phyloP scores from a whole-genome alignment of 2,888 invertebrate species.

The Mylabris sibirica region DNA sequence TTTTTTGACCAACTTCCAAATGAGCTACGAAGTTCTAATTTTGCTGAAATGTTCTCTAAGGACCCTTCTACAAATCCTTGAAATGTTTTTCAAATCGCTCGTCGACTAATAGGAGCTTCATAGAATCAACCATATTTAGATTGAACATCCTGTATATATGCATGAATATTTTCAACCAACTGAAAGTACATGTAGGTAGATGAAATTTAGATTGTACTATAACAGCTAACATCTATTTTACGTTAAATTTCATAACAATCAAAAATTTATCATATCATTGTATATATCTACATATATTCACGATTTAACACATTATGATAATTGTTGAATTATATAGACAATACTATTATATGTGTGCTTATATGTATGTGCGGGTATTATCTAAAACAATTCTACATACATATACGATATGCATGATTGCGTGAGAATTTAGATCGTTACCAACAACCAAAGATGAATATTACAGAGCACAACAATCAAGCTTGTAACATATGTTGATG shows the following conservation, averaged over 20 bases:
- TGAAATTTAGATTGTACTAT: not conserved
- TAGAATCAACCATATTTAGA: too few relatives aligned
- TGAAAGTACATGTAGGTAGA: not conserved
- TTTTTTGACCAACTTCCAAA: too few relatives aligned
- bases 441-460: not conserved
- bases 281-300: not conserved
- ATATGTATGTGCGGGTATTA: not conserved
- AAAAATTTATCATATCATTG: not conserved
- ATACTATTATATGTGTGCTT: not conserved
- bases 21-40: too few relatives aligned
- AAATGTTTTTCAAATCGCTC: too few relatives aligned
- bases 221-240: not conserved
- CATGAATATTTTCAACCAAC: not conserved
- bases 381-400: not conserved
- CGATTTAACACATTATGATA: slow-evolving; percentile 5
- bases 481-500: slow-evolving; percentile 1
- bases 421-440: slow-evolving; percentile 6
- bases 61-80: too few relatives aligned
- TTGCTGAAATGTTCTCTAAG: too few relatives aligned
- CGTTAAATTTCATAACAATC: not conserved
- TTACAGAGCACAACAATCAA: not conserved
- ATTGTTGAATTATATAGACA: not conserved
- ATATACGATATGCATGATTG: not conserved
- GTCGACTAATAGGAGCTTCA: too few relatives aligned
- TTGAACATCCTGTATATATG: too few relatives aligned